A percentile compares a stretch with the other conserved stretches of the same genome.
Conservation (phyloP, 2,113 vertebrate species). For the Zapus hudsonius region DNA sequence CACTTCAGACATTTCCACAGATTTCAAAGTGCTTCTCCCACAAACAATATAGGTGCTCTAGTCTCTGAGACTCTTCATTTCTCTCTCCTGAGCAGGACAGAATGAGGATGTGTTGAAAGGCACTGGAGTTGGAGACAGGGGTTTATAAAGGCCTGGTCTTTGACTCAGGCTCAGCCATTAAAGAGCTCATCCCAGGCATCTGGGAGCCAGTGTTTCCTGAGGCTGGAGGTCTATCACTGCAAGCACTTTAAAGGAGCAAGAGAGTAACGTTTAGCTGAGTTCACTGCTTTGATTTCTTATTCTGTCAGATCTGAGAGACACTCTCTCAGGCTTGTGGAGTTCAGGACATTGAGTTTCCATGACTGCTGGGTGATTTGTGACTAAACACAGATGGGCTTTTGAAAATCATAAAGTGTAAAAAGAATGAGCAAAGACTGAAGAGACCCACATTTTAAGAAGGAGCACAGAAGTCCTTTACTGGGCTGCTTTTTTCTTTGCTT, state of each 20-base stretch:
- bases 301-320: conserved; percentile 68
- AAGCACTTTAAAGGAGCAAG: conserved; percentile 11
- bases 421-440: conserved; percentile 42
- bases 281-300: conserved; percentile 73
- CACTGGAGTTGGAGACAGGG: neutral
- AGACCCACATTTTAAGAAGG: neutral
- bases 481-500: neutral
- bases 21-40: neutral
- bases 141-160: neutral
- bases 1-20: conserved; percentile 6
- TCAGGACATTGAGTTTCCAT: conserved; percentile 55
- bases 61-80: neutral
- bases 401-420: conserved; percentile 43
- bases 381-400: conserved; percentile 47
- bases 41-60: neutral
- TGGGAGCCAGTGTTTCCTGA: neutral
- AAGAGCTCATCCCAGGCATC: neutral
- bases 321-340: conserved; percentile 29
- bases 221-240: neutral
- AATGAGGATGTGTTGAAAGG: neutral
- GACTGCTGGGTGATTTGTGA: conserved; percentile 69
- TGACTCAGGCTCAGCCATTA: neutral
- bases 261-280: neutral
- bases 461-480: neutral
- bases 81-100: neutral